Evolutionary conservation across 2,797 vertebrate species (phyloP).

Genomic region (Buceros bicornis): DNA sequence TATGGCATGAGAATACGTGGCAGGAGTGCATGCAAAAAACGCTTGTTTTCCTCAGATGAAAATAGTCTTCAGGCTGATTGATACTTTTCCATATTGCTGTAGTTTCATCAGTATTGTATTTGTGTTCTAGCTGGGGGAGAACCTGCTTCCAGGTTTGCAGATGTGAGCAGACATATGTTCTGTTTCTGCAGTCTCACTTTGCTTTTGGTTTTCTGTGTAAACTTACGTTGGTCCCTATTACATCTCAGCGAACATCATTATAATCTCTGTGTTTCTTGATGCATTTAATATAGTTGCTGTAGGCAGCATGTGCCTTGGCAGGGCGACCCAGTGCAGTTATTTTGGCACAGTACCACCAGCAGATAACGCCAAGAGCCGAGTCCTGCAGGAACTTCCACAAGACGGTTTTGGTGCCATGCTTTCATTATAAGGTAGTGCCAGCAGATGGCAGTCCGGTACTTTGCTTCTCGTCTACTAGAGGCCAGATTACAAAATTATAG

Average conservation of each 20-base stretch:
- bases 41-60: neutral
- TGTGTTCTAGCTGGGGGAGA: neutral
- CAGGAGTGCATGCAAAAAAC: neutral
- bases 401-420: accelerated
- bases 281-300: neutral
- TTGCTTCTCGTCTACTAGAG: neutral
- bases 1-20: neutral
- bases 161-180: accelerated
- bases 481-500: neutral
- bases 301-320: neutral
- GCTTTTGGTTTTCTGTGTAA: neutral
- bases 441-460: slow-evolving; percentile 80
- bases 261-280: neutral
- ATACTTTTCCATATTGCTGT: neutral
- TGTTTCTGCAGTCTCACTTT: neutral
- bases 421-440: neutral
- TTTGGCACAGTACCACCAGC: neutral
- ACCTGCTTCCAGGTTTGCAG: neutral
- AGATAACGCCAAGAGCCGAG: neutral
- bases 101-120: neutral
- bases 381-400: neutral
- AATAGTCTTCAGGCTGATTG: neutral
- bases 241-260: accelerated
- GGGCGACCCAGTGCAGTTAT: neutral
- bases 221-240: neutral